Conservation (phyloP, 2,113 vertebrate genomes). For the Struthio camelus region DNA sequence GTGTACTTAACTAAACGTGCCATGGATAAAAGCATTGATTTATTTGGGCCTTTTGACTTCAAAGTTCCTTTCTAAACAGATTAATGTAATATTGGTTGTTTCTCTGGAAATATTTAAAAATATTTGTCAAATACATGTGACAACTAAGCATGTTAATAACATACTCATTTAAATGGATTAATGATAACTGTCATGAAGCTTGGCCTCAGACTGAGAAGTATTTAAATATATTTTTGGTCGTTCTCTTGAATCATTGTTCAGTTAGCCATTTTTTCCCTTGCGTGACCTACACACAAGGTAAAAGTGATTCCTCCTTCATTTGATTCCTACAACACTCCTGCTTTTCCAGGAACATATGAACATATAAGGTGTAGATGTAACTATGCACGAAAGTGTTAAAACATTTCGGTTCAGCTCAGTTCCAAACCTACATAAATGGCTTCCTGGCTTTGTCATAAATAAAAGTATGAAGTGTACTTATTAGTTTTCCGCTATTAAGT, state of each 20-base stretch:
- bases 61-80: not conserved
- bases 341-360: not conserved
- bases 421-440: not conserved
- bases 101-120: not conserved
- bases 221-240: not conserved
- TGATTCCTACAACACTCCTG: not conserved
- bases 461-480: not conserved
- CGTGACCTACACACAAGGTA: not conserved
- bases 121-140: not conserved
- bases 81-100: slow-evolving; percentile 15
- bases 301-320: not conserved
- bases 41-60: not conserved
- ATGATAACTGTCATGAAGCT: not conserved
- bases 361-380: not conserved
- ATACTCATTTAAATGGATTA: not conserved
- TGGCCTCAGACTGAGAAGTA: not conserved
- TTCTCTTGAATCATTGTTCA: not conserved
- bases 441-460: not conserved
- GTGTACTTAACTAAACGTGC: not conserved
- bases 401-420: not conserved
- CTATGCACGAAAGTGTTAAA: not conserved
- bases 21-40: not conserved
- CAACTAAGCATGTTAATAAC: not conserved
- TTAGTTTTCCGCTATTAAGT: not conserved
- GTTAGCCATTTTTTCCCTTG: not conserved